Conservation (phyloP, 2,797 vertebrate species). For the Myotis daubentonii region DNA sequence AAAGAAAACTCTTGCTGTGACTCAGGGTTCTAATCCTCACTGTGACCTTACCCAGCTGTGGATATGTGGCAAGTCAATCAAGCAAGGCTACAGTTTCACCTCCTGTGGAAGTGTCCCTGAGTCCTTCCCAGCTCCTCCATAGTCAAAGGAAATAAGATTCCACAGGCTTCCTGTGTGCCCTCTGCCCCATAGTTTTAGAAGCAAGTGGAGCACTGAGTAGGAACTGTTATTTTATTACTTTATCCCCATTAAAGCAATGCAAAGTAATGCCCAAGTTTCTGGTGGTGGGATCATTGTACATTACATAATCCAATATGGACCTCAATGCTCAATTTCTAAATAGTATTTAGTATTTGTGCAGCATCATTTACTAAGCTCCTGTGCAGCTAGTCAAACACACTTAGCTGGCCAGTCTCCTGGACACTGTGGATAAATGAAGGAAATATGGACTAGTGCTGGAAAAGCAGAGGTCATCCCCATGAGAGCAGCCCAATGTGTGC, state of each 20-base stretch:
- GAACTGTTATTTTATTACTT: background rate
- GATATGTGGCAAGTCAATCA: background rate
- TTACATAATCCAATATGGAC: background rate
- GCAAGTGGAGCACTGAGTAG: background rate
- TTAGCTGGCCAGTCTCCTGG: slow-evolving; percentile 45
- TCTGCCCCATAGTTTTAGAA: background rate
- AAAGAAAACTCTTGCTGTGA: background rate
- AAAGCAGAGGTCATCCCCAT: background rate
- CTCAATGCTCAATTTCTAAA: slow-evolving; percentile 52
- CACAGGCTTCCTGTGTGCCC: background rate
- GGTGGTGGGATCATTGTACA: slow-evolving; percentile 21
- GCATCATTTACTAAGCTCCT: slow-evolving; percentile 15
- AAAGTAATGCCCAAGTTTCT: slow-evolving; percentile 24
- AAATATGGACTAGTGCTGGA: background rate
- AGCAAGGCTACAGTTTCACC: background rate
- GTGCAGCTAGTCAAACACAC: slow-evolving; percentile 62
- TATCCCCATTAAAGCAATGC: background rate
- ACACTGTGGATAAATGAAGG: slow-evolving; percentile 43
- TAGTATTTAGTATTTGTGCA: slow-evolving; percentile 55
- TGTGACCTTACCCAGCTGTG: background rate
- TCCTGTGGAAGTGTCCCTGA: background rate
- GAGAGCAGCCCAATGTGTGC: background rate
- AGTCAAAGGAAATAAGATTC: background rate
- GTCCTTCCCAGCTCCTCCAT: background rate
- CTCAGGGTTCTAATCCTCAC: background rate